These are phyloP conservation scores for Philaenus spumarius DNA, from an alignment of 1,140 invertebrate genomes.

Conservation along the genomic window DNA sequence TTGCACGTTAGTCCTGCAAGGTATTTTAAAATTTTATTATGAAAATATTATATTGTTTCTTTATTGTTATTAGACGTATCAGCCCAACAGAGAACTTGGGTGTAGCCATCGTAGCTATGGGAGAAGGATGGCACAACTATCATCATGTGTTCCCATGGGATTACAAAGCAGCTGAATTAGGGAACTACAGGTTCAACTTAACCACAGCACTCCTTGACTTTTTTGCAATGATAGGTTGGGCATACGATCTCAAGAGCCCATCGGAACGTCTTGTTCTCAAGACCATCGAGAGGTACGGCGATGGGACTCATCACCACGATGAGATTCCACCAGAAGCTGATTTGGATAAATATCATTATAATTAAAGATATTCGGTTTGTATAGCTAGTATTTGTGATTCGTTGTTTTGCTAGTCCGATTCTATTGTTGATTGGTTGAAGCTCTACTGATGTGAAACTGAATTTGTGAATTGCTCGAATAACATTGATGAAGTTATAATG, in stretches of 20 bases:
- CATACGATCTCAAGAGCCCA: constrained; percentile 81
- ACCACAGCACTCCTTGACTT: constrained; percentile 83
- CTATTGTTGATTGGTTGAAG: no score
- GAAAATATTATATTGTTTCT: not conserved
- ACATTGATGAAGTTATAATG: no score
- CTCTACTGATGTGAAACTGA: no score
- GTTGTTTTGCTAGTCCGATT: no score
- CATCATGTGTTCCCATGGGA: constrained; percentile 84
- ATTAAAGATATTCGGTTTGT: no score
- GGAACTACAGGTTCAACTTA: constrained; percentile 69
- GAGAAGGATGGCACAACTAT: constrained; percentile 70
- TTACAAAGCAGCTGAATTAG: constrained; percentile 79
- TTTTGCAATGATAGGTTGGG: constrained; percentile 76
- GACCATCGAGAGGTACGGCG: constrained; percentile 66
- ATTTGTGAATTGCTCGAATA: no score
- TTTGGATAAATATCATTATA: no score
- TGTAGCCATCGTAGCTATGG: constrained; percentile 33
- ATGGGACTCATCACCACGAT: constrained; percentile 52
- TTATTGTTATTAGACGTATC: constrained; percentile 27
- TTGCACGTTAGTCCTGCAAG: no score
- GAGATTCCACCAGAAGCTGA: no score
- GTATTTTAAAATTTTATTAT: not conserved
- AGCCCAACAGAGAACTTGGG: constrained; percentile 33
- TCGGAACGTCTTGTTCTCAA: constrained; percentile 55
- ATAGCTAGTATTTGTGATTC: no score